phyloP scores from a whole-genome alignment of 2,113 vertebrate species.

The Microcebus griseorufus region DNA sequence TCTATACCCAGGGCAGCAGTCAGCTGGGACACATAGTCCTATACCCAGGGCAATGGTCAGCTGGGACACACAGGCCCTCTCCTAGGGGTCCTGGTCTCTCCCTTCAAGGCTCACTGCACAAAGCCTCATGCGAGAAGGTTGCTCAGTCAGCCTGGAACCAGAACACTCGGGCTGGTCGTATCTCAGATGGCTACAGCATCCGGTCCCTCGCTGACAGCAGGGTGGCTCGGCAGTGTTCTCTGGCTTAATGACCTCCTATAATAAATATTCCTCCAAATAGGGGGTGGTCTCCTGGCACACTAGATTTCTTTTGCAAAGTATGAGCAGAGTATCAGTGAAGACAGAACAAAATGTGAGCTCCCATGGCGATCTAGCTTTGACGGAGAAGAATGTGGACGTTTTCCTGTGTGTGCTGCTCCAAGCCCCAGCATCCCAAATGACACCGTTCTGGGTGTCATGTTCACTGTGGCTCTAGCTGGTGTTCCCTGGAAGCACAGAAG shows the following conservation, averaged over 20 bases:
- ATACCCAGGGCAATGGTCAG: not conserved
- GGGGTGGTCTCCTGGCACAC: not conserved
- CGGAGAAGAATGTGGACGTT: not conserved
- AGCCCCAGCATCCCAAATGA: not conserved
- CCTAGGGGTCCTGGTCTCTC: rapidly evolving
- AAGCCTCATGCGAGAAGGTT: not conserved
- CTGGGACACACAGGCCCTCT: not conserved
- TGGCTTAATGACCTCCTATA: not conserved
- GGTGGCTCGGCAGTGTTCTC: not conserved
- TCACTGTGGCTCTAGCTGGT: not conserved
- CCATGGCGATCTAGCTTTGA: not conserved
- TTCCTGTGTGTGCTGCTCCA: not conserved
- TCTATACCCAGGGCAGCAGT: too few relatives aligned
- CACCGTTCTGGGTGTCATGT: not conserved
- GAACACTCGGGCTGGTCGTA: too few relatives aligned
- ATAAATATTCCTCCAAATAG: not conserved
- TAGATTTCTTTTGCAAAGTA: not conserved
- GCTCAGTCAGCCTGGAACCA: too few relatives aligned
- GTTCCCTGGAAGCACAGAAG: not conserved
- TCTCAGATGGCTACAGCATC: rapidly evolving
- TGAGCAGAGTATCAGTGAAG: too few relatives aligned
- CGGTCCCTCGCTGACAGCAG: not conserved
- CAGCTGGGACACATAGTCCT: too few relatives aligned
- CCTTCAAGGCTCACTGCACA: not conserved
- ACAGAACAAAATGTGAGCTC: not conserved